Evolutionary conservation across 2,113 vertebrate species (phyloP), one percentile per base, ranked within the genome.

Genomic region (Halichoeres trimaculatus): DNA sequence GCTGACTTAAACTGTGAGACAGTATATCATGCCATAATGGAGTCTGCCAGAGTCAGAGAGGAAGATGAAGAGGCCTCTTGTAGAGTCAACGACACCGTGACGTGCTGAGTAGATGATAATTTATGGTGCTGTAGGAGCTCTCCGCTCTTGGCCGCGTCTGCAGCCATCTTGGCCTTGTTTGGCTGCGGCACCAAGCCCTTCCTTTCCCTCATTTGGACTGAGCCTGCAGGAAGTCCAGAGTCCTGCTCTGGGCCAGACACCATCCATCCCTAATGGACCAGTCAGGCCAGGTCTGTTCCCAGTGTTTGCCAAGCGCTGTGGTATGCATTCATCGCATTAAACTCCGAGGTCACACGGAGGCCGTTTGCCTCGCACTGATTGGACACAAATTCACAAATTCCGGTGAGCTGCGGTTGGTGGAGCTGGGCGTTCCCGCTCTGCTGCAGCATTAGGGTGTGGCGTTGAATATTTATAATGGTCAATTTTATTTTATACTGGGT

Each of bases 241-340:
- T 58, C 26, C 73, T 75, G 67, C 82, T 84, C 65, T 77, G 87
- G 70, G 76, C 85, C 88, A 91, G 87, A 86, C 87, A 84, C 73
- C 81, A 88, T 91, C 85, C 78, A 83, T 84, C 76, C 68, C 85
- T 79, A 88, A 89, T 88, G 81, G 75, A 72, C 36, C 79, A 59
- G 63, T 68, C 63, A 23, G 60, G 77, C 76, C 80, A 88, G 78
- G 71, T 77, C 83, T 75, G 71, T 70, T 84, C 59, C 63, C 78
- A 64, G 78, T 36, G 63, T 57, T 78, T 20, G 6, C 60, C 78
- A 76, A 77, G 75, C 59, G 60, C 70, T 56, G 72, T 61, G 66
- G 45, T 57, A 48, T 77, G 69, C 76, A 84, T 88, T 85, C 84
- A 82, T 80, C 38, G 64, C 43, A 13, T 68, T 20, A 79, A 84